These are phyloP conservation scores for Hycleus phaleratus DNA, from an alignment of 1,140 invertebrate species.

Conservation along the genomic window DNA sequence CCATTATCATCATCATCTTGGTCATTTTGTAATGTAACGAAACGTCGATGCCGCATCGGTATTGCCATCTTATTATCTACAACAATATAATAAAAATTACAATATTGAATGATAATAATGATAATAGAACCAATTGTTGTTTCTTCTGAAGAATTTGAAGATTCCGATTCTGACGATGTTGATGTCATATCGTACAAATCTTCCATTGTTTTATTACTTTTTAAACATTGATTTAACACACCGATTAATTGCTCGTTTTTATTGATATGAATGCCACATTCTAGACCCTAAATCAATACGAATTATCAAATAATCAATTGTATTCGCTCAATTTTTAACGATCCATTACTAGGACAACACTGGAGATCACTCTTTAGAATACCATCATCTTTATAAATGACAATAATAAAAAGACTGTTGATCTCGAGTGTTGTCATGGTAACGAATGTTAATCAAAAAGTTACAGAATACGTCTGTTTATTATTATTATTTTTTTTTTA, in stretches of 20 bases:
- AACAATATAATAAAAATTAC: no score
- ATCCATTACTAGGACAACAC: no score
- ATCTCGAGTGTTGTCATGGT: no score
- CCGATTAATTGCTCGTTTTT: conserved; percentile 21
- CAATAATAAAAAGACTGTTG: no score
- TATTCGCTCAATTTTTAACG: no score
- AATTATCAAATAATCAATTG: no score
- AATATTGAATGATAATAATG: not conserved
- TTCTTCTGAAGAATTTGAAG: conserved; percentile 17
- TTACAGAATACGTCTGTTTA: no score
- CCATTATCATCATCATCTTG: conserved; percentile 4
- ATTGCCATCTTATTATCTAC: not conserved
- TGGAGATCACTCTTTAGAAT: no score
- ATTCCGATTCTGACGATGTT: conserved; percentile 3
- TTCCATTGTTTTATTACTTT: conserved; percentile 21
- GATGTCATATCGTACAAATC: conserved; percentile 18
- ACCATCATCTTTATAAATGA: no score
- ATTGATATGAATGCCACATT: conserved; percentile 28
- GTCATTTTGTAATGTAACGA: not conserved
- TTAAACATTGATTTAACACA: conserved; percentile 19
- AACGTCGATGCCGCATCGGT: not conserved
- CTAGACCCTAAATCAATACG: conserved; percentile 21
- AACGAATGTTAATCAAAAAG: no score
- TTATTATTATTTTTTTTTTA: no score
- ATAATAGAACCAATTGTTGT: conserved; percentile 1